Evolutionary conservation across 2,797 vertebrate species (phyloP).

Genomic region (Myripristis jacobus): DNA sequence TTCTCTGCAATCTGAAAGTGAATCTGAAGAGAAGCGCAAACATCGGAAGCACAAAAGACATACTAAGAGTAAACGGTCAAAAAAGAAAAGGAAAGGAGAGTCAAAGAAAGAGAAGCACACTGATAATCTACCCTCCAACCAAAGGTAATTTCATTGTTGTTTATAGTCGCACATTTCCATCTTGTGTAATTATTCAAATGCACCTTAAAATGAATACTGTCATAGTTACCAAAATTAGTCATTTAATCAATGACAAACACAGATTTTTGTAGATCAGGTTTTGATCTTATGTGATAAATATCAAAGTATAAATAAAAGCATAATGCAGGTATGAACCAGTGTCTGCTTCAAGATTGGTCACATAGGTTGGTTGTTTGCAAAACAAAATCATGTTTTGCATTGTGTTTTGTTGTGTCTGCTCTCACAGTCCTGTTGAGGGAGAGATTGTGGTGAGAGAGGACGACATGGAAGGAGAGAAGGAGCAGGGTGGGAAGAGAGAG

Average conservation of each 20-base stretch:
- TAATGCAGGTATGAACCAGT: constrained; percentile 1
- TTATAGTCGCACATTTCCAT: background rate
- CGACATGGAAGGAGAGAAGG: constrained; percentile 81
- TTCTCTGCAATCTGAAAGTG: constrained; percentile 86
- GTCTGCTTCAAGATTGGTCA: background rate
- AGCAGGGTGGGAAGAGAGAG: constrained; percentile 87
- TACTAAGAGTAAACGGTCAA: constrained; percentile 85
- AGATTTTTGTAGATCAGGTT: background rate
- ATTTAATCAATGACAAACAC: too few relatives aligned
- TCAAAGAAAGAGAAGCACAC: constrained; percentile 74
- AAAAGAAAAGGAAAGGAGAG: constrained; percentile 85
- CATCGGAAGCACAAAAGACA: constrained; percentile 84
- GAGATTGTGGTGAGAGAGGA: constrained; percentile 79
- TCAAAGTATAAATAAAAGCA: background rate
- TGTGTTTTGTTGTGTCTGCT: constrained; percentile 17
- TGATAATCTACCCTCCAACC: constrained; percentile 66
- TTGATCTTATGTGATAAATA: background rate
- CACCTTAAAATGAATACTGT: background rate
- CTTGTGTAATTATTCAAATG: background rate
- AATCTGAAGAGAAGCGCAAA: constrained; percentile 80
- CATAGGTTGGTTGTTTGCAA: constrained; percentile 21
- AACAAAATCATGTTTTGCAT: constrained; percentile 32
- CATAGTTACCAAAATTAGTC: background rate
- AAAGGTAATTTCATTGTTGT: constrained; percentile 78
- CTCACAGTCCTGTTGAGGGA: constrained; percentile 80